Evolutionary conservation across 2,113 vertebrate species (phyloP), one percentile per base, ranked within the genome.

Genomic region (Labeo catla): DNA sequence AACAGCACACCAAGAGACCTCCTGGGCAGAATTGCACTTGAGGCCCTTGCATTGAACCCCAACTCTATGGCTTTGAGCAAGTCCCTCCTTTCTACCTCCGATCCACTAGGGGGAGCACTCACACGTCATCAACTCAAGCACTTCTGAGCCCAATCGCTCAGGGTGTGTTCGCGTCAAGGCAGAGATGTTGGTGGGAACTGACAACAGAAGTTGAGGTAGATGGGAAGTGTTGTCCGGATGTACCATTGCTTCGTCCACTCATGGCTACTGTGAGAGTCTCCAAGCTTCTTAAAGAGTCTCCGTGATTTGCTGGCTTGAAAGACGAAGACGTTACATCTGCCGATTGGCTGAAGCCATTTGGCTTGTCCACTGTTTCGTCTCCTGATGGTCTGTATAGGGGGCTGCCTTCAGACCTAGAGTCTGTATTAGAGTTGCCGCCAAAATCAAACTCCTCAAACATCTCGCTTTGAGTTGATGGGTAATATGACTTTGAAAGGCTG

Each of bases 371-470:
- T 93, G 95, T 96, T 91, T 96, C 95, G 90, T 93, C 96, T 85
- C 98, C 98, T 68, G 97, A 93, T 92, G 97, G 95, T 93, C 97
- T 93, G 93, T 98, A 99, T 96, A 99, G 97, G 76, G 98, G 97
- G 91, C 97, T 98, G 92, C 97, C 97, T 23, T 96, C 96, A 10
- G 97, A 95, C 95, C 96, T 96, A 92, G 97, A 91, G 4, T 92
- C 97, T 95, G 95, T 96, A 96, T 93, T 98, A 86, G 15, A 90
- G 95, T 95, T 98, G 95, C 76, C 49, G 92, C 96, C 94, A 82
- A 98, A 99, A 93, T 96, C 96, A 91, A 97, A 99, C 94, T 96
- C 97, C 90, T 95, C 97, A 86, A 99, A 99, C 91, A 95, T 96
- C 86, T 99, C 97, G 90, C 96, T 96, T 91, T 98, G 98, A 90